phyloP scores from a whole-genome alignment of 2,113 vertebrate species.

The Oxyruncus cristatus region DNA sequence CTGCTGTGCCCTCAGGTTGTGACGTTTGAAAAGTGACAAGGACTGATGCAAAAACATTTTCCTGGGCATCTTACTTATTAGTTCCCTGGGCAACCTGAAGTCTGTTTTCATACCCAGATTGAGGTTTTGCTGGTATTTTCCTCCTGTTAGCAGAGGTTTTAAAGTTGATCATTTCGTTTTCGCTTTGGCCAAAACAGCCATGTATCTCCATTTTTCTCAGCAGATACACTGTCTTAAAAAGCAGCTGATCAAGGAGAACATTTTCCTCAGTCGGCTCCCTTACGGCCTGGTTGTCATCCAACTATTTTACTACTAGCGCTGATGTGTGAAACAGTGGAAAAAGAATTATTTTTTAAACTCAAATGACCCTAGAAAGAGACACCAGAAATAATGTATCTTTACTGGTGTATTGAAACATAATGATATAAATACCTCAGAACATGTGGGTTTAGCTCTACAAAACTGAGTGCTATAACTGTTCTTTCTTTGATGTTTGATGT shows the following conservation, averaged over 20 bases:
- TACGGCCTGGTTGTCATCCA: background rate
- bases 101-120: background rate
- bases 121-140: background rate
- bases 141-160: background rate
- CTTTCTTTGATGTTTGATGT: background rate
- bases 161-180: background rate
- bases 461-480: background rate
- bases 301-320: background rate
- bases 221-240: background rate
- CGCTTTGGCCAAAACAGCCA: background rate
- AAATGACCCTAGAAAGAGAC: background rate
- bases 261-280: background rate
- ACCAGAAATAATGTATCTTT: background rate
- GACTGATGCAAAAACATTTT: background rate
- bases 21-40: too few relatives aligned
- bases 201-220: background rate
- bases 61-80: background rate
- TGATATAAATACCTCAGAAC: background rate
- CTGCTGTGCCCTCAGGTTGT: too few relatives aligned
- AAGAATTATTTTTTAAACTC: background rate
- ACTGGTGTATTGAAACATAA: background rate
- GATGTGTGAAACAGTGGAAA: background rate
- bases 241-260: background rate
- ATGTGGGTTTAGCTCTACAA: background rate
- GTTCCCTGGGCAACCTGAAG: background rate